Conservation (phyloP, 2,888 invertebrate genomes). For the Julus scanicus region DNA sequence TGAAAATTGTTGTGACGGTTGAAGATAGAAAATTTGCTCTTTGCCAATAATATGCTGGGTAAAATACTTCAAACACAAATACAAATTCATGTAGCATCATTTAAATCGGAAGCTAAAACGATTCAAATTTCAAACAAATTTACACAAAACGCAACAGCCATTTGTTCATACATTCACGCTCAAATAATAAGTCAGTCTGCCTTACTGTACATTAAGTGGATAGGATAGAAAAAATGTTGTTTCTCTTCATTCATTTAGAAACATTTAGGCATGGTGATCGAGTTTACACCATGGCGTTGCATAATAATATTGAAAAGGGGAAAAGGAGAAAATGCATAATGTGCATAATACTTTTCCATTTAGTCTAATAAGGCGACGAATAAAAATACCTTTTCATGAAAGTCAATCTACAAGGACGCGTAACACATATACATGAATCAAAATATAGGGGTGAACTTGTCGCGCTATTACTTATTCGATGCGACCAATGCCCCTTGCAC, state of each 20-base stretch:
- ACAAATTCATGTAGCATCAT: neutral
- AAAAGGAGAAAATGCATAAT: neutral
- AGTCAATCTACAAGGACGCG: neutral
- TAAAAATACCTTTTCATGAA: neutral
- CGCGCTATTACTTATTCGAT: neutral
- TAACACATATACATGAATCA: neutral
- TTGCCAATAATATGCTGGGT: neutral
- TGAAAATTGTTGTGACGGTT: too few species aligned
- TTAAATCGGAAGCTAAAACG: neutral
- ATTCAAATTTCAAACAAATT: neutral
- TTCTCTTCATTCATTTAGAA: neutral
- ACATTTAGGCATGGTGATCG: neutral
- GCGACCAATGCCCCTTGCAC: neutral
- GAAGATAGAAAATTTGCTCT: neutral
- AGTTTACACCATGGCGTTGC: neutral
- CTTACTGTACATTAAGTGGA: neutral
- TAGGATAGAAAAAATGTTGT: neutral
- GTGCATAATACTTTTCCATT: neutral
- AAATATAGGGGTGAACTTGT: neutral
- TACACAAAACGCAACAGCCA: neutral
- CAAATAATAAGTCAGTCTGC: neutral
- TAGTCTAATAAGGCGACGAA: neutral
- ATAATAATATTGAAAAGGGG: neutral
- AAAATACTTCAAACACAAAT: slow-evolving; percentile 13
- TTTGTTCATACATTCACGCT: neutral